Evolutionary conservation across 1,140 invertebrate genomes (phyloP), one percentile per base, ranked within the genome.

Genomic region (Polypedilum vanderplanki): DNA sequence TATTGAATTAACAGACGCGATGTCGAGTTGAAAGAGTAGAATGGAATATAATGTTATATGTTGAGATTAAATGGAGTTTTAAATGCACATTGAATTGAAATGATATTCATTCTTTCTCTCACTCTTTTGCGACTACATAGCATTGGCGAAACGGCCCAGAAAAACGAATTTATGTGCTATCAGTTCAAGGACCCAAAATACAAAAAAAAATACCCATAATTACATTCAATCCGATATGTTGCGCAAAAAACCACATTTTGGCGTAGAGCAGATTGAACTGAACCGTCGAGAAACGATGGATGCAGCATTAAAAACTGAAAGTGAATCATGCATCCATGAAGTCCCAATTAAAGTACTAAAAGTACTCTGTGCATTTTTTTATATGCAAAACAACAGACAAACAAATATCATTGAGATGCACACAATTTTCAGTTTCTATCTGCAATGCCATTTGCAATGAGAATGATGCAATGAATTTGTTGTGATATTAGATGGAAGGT

Each of bases 291-390:
- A 15, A n/a, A 57, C n/a, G 46, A 57, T n/a, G n/a, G 15, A 33
- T 33, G 5, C 24, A 33, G 24, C 24, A 33, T 33, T 33, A 57
- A 46, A 57, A 57, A 57, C 18, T 70, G 65, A 70, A 70, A 70
- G 65, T 70, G 65, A 70, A 70, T 70, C 65, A 70, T 70, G 65
- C 17, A 70, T 22, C 65, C 65, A 70, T 70, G 65, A 70, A 70
- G 18, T 20, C 20, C 65, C 65, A 70, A 70, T 70, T 70, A 70
- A 70, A 20, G 65, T 20, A 46, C 46, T 15, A 46, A 7, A 10
- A 46, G 9, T 15, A 46, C 15, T 57, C 24, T 33, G 24, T 33
- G 24, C 24, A 33, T 33, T 33, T 33, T n/a, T 33, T 33, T 33
- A 33, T 33, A 33, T 33, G 24, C 24, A 33, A 33, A 33, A 33